Evolutionary conservation across 2,113 vertebrate species (phyloP).

Genomic region (Ctenomys sociabilis): DNA sequence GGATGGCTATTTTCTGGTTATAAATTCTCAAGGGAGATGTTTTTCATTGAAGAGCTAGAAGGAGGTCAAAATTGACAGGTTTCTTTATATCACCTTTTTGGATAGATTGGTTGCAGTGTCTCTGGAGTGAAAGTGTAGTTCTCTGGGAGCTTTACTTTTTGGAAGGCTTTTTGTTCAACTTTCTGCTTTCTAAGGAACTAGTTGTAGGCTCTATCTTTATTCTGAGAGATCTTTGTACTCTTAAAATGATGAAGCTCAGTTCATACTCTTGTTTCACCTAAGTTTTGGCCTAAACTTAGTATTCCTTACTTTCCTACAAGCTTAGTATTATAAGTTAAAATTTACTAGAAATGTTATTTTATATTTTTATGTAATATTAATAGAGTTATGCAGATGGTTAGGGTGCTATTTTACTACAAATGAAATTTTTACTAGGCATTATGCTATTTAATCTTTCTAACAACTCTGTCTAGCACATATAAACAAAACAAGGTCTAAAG

Average conservation of each 20-base stretch:
- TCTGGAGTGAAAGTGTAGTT: not conserved
- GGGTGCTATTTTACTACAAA: not conserved
- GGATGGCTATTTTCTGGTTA: not conserved
- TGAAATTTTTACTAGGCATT: not conserved
- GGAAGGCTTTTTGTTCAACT: not conserved
- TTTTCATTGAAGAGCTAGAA: not conserved
- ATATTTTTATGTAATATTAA: not conserved
- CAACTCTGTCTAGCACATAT: not conserved
- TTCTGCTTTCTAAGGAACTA: not conserved
- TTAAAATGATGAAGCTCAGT: not conserved
- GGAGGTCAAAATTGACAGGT: not conserved
- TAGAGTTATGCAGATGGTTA: not conserved
- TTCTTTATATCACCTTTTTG: not conserved
- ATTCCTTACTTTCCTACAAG: not conserved
- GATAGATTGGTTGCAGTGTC: not conserved
- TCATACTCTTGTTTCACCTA: not conserved
- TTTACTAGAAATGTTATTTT: not conserved
- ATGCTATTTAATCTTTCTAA: not conserved
- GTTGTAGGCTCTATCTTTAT: not conserved
- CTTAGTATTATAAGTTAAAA: not conserved
- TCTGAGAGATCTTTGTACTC: not conserved
- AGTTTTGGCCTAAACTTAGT: not conserved
- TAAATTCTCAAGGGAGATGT: not conserved
- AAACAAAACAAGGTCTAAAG: not conserved
- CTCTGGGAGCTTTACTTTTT: not conserved